Percentiles rank a stretch among this genome's conserved stretches.
These are phyloP conservation scores for Chaitophorus viminalis DNA, from an alignment of 2,888 invertebrate genomes.

Conservation along the genomic window DNA sequence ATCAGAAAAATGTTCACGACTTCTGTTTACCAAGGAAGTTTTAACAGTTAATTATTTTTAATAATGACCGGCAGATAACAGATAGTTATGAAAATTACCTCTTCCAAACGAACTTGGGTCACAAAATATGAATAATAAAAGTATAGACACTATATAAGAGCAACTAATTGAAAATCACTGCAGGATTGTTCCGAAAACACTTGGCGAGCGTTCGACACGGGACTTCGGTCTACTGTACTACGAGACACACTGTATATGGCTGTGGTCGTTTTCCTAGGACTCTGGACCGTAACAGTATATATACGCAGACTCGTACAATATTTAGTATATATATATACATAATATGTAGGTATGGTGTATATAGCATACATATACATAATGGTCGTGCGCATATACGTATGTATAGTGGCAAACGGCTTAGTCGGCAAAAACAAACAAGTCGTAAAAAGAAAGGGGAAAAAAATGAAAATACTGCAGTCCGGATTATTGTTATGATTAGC, in stretches of 20 bases:
- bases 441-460: slow-evolving; percentile 45
- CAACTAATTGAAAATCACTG: background rate
- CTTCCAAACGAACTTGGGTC: no score
- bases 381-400: background rate
- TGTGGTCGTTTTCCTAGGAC: slow-evolving; percentile 13
- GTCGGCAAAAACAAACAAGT: slow-evolving; percentile 57
- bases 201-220: background rate
- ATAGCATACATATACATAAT: background rate
- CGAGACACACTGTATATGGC: background rate
- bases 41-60: no score
- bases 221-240: no score
- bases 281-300: slow-evolving; percentile 13
- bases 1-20: no score
- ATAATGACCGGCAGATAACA: no score
- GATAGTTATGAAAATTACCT: no score
- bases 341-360: background rate
- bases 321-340: background rate
- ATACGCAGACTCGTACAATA: slow-evolving; percentile 7
- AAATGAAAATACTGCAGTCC: slow-evolving; percentile 14
- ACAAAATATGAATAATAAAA: no score
- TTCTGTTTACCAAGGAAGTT: no score
- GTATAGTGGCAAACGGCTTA: slow-evolving; percentile 45
- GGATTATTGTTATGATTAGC: slow-evolving; percentile 60
- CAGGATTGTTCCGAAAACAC: background rate
- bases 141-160: background rate